Conservation (phyloP, 92 coral and sea anemone species). For the Muricea muricata region DNA sequence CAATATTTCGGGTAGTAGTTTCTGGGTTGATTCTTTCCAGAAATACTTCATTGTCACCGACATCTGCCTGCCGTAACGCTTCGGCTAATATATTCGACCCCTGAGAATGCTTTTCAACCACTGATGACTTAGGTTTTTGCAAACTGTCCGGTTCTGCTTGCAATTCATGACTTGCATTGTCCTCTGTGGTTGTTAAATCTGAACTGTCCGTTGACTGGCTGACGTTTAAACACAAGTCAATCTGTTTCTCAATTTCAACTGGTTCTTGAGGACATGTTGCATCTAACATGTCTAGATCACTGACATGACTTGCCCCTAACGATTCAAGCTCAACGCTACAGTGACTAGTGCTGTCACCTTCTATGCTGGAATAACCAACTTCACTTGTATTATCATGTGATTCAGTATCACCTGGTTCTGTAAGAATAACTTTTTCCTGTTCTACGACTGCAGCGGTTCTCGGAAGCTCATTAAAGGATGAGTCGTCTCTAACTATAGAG, state of each 20-base stretch:
- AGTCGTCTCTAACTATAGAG: not conserved
- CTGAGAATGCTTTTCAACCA: not conserved
- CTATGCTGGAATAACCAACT: no score
- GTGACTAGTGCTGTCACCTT: not conserved
- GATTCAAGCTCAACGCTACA: not conserved
- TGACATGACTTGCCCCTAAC: not conserved
- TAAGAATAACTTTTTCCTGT: slow-evolving; percentile 17
- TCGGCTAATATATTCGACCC: not conserved
- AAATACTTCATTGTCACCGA: not conserved
- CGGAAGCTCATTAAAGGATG: slow-evolving; percentile 15
- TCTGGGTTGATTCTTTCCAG: not conserved
- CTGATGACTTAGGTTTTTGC: not conserved
- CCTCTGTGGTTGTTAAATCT: not conserved
- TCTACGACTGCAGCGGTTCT: not conserved
- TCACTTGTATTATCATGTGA: not conserved
- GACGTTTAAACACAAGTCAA: slow-evolving; percentile 23
- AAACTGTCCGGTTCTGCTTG: not conserved
- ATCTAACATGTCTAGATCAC: not conserved
- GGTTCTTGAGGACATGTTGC: not conserved
- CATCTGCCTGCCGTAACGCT: slow-evolving; percentile 5
- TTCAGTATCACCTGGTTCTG: not conserved
- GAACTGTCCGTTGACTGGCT: slow-evolving; percentile 11
- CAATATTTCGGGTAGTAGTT: not conserved
- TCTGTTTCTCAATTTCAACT: slow-evolving; percentile 25
- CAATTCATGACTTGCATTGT: not conserved